These are phyloP conservation scores for Sweltsa coloradensis DNA, from an alignment of 1,140 invertebrate genomes.

Conservation along the genomic window DNA sequence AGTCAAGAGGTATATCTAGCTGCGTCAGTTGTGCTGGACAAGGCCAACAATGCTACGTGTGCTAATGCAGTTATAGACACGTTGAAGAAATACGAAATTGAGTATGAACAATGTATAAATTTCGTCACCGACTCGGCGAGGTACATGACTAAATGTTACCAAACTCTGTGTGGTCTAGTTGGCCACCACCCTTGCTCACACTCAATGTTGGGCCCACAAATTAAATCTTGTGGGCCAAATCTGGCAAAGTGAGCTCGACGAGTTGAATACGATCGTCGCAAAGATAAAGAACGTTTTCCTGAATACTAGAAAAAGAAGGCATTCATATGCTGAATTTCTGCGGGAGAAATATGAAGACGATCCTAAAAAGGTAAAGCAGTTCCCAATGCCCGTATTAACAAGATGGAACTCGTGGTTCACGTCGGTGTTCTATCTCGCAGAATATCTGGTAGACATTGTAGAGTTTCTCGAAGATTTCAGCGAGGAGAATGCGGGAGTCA, in stretches of 20 bases:
- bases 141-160: background rate
- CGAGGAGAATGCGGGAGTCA: background rate
- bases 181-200: background rate
- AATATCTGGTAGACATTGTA: background rate
- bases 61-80: background rate
- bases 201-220: constrained; percentile 3
- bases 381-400: constrained; percentile 2
- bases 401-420: background rate
- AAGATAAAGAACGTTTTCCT: background rate
- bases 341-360: background rate
- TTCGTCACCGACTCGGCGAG: background rate
- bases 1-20: background rate
- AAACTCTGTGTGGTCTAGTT: background rate
- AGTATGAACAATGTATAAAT: background rate
- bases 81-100: background rate
- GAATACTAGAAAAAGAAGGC: background rate
- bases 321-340: background rate
- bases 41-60: background rate
- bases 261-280: background rate
- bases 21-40: background rate
- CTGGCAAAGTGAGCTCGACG: background rate
- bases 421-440: background rate
- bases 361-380: background rate
- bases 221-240: background rate
- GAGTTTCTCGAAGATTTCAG: background rate